A percentile compares a stretch with the other conserved stretches of the same genome.
Conservation (phyloP, 2,113 vertebrate genomes). For the Caloenas nicobarica region DNA sequence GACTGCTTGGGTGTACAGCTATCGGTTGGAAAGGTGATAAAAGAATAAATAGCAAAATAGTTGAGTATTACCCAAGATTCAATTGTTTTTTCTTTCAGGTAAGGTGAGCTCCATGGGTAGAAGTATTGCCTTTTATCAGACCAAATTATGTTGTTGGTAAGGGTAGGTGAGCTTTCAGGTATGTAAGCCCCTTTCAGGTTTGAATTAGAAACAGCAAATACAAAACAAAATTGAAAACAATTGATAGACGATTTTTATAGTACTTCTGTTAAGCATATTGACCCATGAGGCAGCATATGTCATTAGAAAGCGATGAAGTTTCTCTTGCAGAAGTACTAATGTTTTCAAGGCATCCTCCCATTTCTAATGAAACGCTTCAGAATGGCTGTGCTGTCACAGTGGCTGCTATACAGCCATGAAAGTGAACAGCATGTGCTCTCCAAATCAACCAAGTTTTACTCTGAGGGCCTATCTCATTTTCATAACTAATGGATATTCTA, state of each 20-base stretch:
- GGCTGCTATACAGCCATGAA: neutral
- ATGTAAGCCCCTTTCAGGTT: neutral
- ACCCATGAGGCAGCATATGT: neutral
- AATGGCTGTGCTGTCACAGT: neutral
- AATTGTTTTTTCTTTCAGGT: neutral
- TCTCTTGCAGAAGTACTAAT: neutral
- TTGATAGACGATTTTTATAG: neutral
- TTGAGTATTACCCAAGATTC: neutral
- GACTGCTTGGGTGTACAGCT: neutral
- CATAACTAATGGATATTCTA: constrained; percentile 20
- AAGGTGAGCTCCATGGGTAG: neutral
- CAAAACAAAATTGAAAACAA: neutral
- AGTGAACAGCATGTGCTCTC: neutral
- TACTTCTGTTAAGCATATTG: neutral
- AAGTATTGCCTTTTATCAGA: neutral
- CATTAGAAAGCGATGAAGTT: neutral
- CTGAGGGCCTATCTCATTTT: constrained; percentile 8
- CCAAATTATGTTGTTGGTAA: neutral
- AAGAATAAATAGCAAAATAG: neutral
- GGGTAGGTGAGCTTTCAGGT: neutral
- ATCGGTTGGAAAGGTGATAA: neutral
- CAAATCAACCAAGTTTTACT: neutral
- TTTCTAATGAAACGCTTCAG: neutral
- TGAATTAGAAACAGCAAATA: neutral
- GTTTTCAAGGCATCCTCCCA: neutral